These are phyloP conservation scores for Trissoscelio sp. DNA, from an alignment of 2,888 invertebrate genomes.

Conservation along the genomic window DNA sequence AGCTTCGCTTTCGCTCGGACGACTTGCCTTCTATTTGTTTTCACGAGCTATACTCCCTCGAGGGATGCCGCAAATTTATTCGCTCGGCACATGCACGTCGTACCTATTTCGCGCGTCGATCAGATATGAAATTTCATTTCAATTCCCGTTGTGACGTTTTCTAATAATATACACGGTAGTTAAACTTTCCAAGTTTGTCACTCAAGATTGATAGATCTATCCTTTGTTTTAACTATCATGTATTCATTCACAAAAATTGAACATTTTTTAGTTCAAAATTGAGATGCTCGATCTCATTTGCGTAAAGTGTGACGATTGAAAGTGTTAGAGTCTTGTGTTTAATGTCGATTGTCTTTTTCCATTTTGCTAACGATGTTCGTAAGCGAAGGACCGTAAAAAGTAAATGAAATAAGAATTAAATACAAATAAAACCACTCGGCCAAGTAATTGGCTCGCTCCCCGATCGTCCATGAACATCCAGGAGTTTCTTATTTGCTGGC, in stretches of 20 bases:
- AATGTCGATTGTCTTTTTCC: constrained; percentile 75
- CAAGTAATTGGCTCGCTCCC: constrained; percentile 81
- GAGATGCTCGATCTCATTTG: constrained; percentile 20
- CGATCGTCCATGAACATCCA: constrained; percentile 67
- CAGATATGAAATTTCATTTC: constrained; percentile 69
- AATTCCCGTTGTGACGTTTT: constrained; percentile 60
- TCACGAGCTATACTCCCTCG: constrained; percentile 65
- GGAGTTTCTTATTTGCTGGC: constrained; percentile 52
- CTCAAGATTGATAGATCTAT: not conserved
- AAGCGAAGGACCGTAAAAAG: constrained; percentile 79
- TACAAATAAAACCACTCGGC: constrained; percentile 83
- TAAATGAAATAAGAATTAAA: constrained; percentile 84
- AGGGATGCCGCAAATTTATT: constrained; percentile 67
- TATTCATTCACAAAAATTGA: too few relatives aligned
- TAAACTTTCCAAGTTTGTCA: constrained; percentile 15
- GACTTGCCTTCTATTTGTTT: constrained; percentile 73
- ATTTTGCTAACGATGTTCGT: constrained; percentile 78
- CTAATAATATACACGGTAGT: constrained; percentile 46
- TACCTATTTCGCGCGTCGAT: constrained; percentile 64
- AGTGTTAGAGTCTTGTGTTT: constrained; percentile 71
- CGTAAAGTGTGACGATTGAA: constrained; percentile 48
- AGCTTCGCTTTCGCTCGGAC: constrained; percentile 73
- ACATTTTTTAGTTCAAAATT: constrained; percentile 1
- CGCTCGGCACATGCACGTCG: constrained; percentile 59
- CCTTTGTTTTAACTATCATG: not conserved